phyloP scores from a whole-genome alignment of 1,140 invertebrate genomes.

The Delia radicum region DNA sequence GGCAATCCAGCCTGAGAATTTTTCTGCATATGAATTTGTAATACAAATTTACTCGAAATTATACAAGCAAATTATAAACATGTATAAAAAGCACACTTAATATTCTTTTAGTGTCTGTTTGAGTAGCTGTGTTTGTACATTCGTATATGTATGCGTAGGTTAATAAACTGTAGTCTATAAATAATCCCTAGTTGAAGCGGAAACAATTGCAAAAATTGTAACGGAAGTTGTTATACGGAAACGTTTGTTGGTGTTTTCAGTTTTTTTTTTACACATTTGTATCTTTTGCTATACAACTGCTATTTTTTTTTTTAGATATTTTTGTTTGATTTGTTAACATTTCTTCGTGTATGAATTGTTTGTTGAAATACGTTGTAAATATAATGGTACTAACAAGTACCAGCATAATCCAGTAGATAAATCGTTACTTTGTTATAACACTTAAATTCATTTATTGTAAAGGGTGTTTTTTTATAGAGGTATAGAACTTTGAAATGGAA shows the following conservation, averaged over 20 bases:
- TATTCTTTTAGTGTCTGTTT: not conserved
- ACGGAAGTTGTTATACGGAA: constrained; percentile 21
- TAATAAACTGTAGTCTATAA: constrained; percentile 8
- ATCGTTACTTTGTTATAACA: constrained; percentile 5
- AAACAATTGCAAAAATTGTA: constrained; percentile 23
- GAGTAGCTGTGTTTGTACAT: not conserved
- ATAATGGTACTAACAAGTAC: not conserved
- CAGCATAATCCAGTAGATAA: constrained; percentile 9
- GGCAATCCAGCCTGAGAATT: constrained; percentile 3
- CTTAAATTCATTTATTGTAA: no score
- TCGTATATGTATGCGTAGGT: not conserved
- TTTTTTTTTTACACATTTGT: not conserved
- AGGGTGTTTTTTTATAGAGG: no score
- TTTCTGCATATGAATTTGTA: constrained; percentile 2
- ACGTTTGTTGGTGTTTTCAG: not conserved
- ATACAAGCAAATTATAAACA: not conserved
- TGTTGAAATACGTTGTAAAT: not conserved
- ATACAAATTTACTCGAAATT: not conserved
- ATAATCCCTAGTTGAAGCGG: constrained; percentile 8
- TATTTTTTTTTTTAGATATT: not conserved
- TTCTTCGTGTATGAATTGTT: not conserved
- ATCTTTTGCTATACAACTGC: not conserved
- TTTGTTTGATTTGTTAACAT: not conserved
- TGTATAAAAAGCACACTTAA: not conserved
- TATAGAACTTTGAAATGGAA: no score